Conservation (phyloP, 2,888 invertebrate genomes). For the Sphaeridia pumilis region DNA sequence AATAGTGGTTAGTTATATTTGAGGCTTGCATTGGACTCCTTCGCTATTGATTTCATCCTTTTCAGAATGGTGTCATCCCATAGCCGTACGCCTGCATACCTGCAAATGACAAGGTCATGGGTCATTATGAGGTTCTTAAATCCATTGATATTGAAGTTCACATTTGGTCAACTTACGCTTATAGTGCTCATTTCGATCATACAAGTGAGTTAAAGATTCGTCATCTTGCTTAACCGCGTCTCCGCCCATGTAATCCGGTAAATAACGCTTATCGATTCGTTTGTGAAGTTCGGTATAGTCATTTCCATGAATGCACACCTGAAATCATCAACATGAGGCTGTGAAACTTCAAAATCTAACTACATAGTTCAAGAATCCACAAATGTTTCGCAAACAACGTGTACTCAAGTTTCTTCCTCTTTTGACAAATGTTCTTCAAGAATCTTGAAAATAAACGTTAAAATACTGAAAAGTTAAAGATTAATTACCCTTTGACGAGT, state of each 20-base stretch:
- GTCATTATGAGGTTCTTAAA: background rate
- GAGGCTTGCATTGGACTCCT: too few species aligned
- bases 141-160: background rate
- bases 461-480: too few species aligned
- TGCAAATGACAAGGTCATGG: background rate
- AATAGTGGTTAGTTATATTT: too few species aligned
- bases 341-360: background rate
- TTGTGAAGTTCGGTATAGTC: conserved; percentile 22
- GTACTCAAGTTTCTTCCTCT: too few species aligned
- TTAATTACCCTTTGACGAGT: conserved; percentile 22
- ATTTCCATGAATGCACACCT: conserved; percentile 31
- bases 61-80: background rate
- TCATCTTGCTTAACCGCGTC: background rate
- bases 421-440: conserved; percentile 2
- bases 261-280: conserved; percentile 18
- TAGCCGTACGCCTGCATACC: background rate
- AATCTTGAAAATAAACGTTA: too few species aligned
- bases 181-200: background rate
- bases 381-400: too few species aligned
- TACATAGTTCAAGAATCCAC: too few species aligned
- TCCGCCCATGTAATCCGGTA: conserved; percentile 24
- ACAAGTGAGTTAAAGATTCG: background rate
- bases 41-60: too few species aligned
- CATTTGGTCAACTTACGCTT: background rate
- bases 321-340: background rate